phyloP scores from a whole-genome alignment of 2,113 vertebrate species.

The Anolis sagrei region DNA sequence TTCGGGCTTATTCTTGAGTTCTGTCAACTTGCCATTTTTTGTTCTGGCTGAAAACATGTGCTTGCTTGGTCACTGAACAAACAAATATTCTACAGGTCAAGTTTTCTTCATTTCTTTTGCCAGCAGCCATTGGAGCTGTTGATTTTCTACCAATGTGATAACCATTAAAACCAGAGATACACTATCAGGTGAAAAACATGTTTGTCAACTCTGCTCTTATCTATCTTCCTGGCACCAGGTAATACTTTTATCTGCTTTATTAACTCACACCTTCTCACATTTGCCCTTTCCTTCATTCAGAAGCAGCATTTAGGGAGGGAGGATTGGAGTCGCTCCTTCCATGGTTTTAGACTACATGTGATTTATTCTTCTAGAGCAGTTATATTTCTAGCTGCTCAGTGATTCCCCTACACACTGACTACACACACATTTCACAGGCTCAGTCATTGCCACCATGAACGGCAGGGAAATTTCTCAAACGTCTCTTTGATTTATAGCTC shows the following conservation, averaged over 20 bases:
- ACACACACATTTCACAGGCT: slow-evolving; percentile 57
- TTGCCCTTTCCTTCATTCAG: neutral
- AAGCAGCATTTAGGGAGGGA: neutral
- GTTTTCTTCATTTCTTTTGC: neutral
- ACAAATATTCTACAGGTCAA: neutral
- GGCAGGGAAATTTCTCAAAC: slow-evolving; percentile 70
- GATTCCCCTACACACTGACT: neutral
- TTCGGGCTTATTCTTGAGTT: neutral
- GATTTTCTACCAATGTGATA: neutral
- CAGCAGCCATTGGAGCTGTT: neutral
- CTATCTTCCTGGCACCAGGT: neutral
- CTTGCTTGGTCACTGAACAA: neutral
- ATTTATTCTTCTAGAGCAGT: slow-evolving; percentile 20
- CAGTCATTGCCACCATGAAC: slow-evolving; percentile 24
- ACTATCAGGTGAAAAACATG: too few relatives aligned
- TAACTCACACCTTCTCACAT: neutral
- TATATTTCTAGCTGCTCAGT: slow-evolving; percentile 1
- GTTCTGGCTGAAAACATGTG: neutral
- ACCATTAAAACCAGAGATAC: neutral
- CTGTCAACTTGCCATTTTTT: neutral
- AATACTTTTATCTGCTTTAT: neutral
- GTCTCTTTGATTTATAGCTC: slow-evolving; percentile 82
- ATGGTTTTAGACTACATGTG: neutral
- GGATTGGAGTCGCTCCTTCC: neutral
- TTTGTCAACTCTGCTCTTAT: neutral